Percentiles rank a stretch among this genome's conserved stretches.
phyloP scores from a whole-genome alignment of 2,888 invertebrate species.

The Macaria notata region DNA sequence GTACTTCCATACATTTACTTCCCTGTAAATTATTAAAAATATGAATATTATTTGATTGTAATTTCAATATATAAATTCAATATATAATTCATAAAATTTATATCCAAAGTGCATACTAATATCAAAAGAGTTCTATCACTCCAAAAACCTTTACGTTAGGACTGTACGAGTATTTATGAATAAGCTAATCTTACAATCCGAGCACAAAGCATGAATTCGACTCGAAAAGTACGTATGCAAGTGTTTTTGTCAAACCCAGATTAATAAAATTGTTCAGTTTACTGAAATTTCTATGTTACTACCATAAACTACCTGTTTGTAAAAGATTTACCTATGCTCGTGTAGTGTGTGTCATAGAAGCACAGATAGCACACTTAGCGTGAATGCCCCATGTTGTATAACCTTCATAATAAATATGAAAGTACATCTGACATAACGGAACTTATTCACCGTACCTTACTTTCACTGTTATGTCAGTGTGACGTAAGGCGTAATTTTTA shows the following conservation, averaged over 20 bases:
- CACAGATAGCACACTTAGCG: conserved; percentile 2
- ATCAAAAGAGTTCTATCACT: not conserved
- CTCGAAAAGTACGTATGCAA: no score
- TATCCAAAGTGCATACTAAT: no score
- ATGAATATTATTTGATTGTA: not conserved
- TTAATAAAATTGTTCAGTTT: no score
- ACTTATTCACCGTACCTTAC: conserved; percentile 38
- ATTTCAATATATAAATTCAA: no score
- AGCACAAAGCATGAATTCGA: no score
- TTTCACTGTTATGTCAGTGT: conserved; percentile 52
- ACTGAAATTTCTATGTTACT: no score
- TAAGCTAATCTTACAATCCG: no score
- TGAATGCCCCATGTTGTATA: conserved; percentile 21
- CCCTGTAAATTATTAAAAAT: conserved; percentile 63
- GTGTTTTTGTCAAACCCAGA: no score
- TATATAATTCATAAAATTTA: no score
- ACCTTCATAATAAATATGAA: conserved; percentile 29
- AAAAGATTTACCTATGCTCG: no score
- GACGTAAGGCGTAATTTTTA: conserved; percentile 37
- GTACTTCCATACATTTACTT: conserved; percentile 82
- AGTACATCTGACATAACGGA: conserved; percentile 43
- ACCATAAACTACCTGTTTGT: no score
- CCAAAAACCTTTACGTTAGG: not conserved
- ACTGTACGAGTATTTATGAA: not conserved
- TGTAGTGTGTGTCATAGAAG: no score